Evolutionary conservation across 2,113 vertebrate genomes (phyloP).

Genomic region (Ahaetulla prasina): DNA sequence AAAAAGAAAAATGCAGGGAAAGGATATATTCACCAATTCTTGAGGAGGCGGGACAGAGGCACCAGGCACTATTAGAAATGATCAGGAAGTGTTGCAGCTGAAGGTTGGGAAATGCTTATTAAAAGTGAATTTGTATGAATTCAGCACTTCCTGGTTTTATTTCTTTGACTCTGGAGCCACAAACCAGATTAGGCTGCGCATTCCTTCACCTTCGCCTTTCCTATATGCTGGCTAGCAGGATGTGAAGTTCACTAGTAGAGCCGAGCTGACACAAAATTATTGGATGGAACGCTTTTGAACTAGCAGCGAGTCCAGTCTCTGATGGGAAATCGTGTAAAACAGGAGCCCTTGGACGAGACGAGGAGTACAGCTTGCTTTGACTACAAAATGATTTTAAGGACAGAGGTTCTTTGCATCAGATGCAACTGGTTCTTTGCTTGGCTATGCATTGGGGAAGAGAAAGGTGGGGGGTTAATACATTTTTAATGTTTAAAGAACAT

Average conservation of each 20-base stretch:
- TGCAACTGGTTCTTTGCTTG: not conserved
- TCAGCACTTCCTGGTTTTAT: conserved; percentile 57
- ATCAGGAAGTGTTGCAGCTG: not conserved
- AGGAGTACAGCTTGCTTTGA: not conserved
- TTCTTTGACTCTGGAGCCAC: conserved; percentile 38
- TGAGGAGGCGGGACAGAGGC: conserved; percentile 41
- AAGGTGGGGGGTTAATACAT: not conserved
- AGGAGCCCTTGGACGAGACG: not conserved
- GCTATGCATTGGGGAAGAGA: not conserved
- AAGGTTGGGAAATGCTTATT: not conserved
- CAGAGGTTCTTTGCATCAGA: not conserved
- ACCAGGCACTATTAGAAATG: not conserved
- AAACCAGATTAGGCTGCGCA: conserved; percentile 4
- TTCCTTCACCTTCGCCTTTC: not conserved
- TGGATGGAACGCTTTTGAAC: not conserved
- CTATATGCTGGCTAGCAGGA: conserved; percentile 25
- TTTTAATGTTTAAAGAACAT: not conserved
- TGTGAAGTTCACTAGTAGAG: conserved; percentile 44
- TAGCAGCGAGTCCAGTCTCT: not conserved
- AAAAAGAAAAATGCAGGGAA: conserved; percentile 15
- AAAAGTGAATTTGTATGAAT: not conserved
- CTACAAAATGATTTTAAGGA: not conserved
- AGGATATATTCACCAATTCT: not conserved
- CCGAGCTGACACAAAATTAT: not conserved
- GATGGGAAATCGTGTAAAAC: not conserved